Evolutionary conservation across 2,113 vertebrate genomes (phyloP), one percentile per base, ranked within the genome.

Genomic region (Apus apus): DNA sequence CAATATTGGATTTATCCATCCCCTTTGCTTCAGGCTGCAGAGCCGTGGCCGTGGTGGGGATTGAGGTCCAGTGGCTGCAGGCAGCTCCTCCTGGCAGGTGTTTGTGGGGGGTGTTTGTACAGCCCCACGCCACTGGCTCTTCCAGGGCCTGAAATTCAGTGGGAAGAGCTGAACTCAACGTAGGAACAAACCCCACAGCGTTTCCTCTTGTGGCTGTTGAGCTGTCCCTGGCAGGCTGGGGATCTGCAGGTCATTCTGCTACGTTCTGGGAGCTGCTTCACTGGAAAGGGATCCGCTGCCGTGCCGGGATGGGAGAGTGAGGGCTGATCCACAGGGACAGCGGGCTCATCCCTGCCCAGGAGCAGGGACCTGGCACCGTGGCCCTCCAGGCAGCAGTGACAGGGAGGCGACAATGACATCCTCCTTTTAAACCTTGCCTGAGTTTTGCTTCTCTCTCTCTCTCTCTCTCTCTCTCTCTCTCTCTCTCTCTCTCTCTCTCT

Each of bases 391-490:
- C 85, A 57, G 72, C 34, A 2, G 78, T 36, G 85, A 29, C 64
- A 21, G 40, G 11, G 50, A 50, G 48, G 76, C 62, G 89, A 95
- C 96, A 72, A 38, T 20, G 54, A 54, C 94, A 87, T 94, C 94
- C 95, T 96, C 90, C 93, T 93, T 91, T 77, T 90, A 95, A 94
- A 95, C 96, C 68, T 85, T 48, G 32, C 65, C 71, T 67, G 62
- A 70, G 50, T 75, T 77, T 96, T 90, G 61, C 85, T 62, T 23
- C 85, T 48, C 85, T 30, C 79, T 51, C 85, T 75, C 27, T 36
- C 22, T 61, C 50, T 50, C 21, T 30, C 79, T 51, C 85, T 75
- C 27, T 36, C 22, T 61, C 50, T 50, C 21, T 23, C 85, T 48
- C 85, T 30, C 79, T 51, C 85, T 75, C 27, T 36, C 22, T 61